Conservation (phyloP, 2,888 invertebrate species). For the Cantharis rufa region DNA sequence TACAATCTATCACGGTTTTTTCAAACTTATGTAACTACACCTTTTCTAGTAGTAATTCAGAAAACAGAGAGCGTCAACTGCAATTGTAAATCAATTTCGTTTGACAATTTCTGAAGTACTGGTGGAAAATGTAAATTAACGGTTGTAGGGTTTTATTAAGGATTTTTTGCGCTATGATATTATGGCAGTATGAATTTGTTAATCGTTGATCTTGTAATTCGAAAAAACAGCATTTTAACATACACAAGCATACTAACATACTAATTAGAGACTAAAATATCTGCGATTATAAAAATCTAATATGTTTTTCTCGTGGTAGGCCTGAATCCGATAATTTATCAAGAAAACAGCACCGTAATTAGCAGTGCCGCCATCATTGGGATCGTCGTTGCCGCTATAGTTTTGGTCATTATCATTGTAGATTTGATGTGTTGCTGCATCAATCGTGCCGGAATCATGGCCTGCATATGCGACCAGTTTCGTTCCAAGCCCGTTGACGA, state of each 20-base stretch:
- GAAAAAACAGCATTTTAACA: conserved; percentile 19
- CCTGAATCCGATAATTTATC: conserved; percentile 39
- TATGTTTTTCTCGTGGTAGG: conserved; percentile 37
- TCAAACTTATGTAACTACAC: too few species aligned
- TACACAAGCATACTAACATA: conserved; percentile 30
- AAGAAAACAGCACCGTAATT: conserved; percentile 59
- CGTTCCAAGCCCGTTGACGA: conserved; percentile 73
- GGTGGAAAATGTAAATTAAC: too few species aligned
- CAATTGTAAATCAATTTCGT: too few species aligned
- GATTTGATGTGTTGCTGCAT: conserved; percentile 80
- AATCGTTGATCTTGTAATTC: neutral
- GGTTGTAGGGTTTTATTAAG: too few species aligned
- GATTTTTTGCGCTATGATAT: too few species aligned
- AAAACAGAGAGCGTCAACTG: too few species aligned
- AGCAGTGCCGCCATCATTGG: conserved; percentile 82
- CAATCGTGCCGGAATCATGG: conserved; percentile 69
- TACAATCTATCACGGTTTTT: too few species aligned
- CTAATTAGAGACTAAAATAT: conserved; percentile 11
- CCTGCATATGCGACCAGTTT: conserved; percentile 66
- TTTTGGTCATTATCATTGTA: conserved; percentile 78
- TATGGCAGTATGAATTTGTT: conserved; percentile 18
- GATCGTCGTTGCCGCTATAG: conserved; percentile 80
- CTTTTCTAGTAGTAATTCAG: too few species aligned
- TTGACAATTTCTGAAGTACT: too few species aligned
- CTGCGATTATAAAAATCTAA: neutral